Conservation (phyloP, 1,140 invertebrate species). For the Pseudomyrmex pallidus region DNA sequence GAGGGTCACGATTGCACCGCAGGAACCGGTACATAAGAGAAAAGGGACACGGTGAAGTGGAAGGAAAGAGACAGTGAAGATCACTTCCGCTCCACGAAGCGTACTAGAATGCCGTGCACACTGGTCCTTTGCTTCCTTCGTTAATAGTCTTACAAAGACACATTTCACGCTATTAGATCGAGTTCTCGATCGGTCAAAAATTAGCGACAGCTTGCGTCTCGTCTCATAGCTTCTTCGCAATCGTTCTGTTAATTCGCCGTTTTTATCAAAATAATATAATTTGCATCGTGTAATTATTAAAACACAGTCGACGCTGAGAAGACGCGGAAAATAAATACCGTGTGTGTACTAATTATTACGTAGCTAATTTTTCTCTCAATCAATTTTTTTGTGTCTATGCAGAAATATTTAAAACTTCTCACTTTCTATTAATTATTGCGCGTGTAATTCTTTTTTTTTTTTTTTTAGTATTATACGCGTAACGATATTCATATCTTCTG, state of each 20-base stretch:
- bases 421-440: too few species aligned
- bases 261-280: too few species aligned
- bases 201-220: background rate
- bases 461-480: too few species aligned
- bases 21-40: constrained; percentile 51
- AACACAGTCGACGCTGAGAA: too few species aligned
- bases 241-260: background rate
- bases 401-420: too few species aligned
- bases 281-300: too few species aligned
- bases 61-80: constrained; percentile 49
- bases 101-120: constrained; percentile 66
- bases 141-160: constrained; percentile 58
- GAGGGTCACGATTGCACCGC: constrained; percentile 54
- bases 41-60: constrained; percentile 42
- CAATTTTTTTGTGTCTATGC: too few species aligned
- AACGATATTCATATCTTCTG: too few species aligned
- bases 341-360: too few species aligned
- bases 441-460: too few species aligned
- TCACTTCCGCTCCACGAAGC: constrained; percentile 71
- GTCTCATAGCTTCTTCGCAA: background rate
- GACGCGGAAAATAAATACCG: too few species aligned
- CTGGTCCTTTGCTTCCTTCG: constrained; percentile 62
- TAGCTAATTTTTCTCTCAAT: too few species aligned
- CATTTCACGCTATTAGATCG: constrained; percentile 50
- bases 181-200: constrained; percentile 13